Conservation (phyloP, 2,113 vertebrate genomes). For the Paradoxurus hermaphroditus region DNA sequence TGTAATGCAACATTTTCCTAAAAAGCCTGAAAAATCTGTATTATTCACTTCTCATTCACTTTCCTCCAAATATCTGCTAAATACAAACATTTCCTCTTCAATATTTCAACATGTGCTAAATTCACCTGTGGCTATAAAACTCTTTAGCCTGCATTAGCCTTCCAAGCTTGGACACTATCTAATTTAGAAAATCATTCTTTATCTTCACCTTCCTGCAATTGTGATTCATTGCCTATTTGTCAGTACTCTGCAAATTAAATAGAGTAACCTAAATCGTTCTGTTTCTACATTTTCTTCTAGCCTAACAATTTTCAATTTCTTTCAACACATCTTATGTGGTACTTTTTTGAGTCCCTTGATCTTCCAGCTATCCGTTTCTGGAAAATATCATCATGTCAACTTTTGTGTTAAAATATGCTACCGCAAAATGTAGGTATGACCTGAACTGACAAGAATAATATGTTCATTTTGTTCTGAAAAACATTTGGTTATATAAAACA, state of each 20-base stretch:
- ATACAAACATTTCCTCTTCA: neutral
- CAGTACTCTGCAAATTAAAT: neutral
- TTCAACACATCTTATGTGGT: neutral
- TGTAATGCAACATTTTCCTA: neutral
- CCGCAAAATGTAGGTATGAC: neutral
- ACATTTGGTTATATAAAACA: neutral
- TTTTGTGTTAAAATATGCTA: neutral
- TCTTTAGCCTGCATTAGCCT: neutral
- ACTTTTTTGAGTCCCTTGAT: neutral
- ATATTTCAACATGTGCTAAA: neutral
- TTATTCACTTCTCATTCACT: neutral
- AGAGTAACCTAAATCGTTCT: neutral
- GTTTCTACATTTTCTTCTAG: neutral
- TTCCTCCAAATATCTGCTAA: neutral
- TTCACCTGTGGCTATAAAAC: neutral
- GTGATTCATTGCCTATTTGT: neutral
- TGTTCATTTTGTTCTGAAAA: neutral
- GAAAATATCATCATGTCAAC: neutral
- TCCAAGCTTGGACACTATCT: neutral
- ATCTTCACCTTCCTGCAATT: neutral
- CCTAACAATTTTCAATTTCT: neutral
- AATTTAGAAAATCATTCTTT: neutral
- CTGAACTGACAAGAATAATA: neutral
- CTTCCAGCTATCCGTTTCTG: neutral
- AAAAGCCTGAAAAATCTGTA: neutral